These are phyloP conservation scores for Nectonema munidae DNA, from an alignment of 2,888 invertebrate species.

Conservation along the genomic window DNA sequence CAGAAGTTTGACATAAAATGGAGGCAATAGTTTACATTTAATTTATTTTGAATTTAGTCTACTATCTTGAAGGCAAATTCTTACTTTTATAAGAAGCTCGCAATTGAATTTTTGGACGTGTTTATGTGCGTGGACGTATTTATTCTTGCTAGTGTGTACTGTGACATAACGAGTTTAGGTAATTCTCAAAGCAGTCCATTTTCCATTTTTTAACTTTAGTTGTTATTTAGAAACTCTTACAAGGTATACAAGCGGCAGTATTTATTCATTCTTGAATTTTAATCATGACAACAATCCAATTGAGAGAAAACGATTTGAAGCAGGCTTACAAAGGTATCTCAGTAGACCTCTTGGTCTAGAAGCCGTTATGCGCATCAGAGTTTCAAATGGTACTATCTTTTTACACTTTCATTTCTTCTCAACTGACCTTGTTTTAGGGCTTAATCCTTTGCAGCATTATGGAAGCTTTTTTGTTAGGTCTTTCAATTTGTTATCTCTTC, in stretches of 20 bases:
- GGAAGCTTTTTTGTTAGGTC: conserved; percentile 96
- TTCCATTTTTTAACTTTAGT: conserved; percentile 2
- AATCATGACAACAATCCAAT: conserved; percentile 38
- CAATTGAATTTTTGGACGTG: conserved; percentile 74
- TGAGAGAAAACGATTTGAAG: conserved; percentile 39
- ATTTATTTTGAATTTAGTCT: not conserved
- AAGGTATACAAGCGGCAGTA: conserved; percentile 66
- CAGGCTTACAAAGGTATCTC: conserved; percentile 50
- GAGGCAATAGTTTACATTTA: not conserved
- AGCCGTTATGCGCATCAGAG: conserved; percentile 80
- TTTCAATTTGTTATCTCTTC: conserved; percentile 66
- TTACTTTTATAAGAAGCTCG: conserved; percentile 80
- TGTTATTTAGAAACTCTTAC: conserved; percentile 37
- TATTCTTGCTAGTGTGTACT: conserved; percentile 57
- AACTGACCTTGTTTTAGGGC: conserved; percentile 31
- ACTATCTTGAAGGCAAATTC: conserved; percentile 47
- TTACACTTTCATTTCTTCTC: conserved; percentile 10
- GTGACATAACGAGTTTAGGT: conserved; percentile 70
- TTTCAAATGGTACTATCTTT: conserved; percentile 35
- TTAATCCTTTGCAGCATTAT: conserved; percentile 85
- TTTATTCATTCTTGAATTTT: conserved; percentile 53
- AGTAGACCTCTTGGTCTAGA: conserved; percentile 90
- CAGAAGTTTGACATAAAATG: not conserved
- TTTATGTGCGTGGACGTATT: conserved; percentile 84
- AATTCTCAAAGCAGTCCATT: conserved; percentile 21